Base-by-base conservation (phyloP, 2,113 vertebrate genomes). In the Poicephalus meyeri region DNA sequence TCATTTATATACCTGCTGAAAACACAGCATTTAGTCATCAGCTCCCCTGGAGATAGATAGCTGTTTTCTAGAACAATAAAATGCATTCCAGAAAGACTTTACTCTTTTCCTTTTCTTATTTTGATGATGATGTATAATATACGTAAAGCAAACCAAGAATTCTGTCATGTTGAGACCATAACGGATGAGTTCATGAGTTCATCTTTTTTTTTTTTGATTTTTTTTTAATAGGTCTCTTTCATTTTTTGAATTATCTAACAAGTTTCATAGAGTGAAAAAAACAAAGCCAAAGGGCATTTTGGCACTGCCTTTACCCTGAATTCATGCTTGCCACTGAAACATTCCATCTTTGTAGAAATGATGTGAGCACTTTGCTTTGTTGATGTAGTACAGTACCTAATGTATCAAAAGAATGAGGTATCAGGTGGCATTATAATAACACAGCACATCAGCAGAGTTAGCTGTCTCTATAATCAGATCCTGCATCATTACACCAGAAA, bases 401-500 rank as follows among this genome's bases (percentile, higher is more conserved):
- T 94, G 86, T 89, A 93, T 72, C 86, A 94, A 95, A 87, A 12
- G 12, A 94, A 96, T 65, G 76, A 94, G 85, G n/a, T 88, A 96
- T 91, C 93, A 79, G 90, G 72, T 68, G 94, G 94, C 88, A 95
- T 85, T 93, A 65, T 88, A 88, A 53, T 49, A 95, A 88, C 44
- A 76, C 55, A 80, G 85, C 60, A 49, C 50, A 91, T 95, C 93
- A 97, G 65, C 61, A 53, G 82, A 84, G 44, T 61, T 89, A 81
- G 77, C 93, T 96, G 92, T 93, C 83, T 95, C 72, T 89, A 24
- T 93, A 91, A 96, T 96, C 92, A 80, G 37, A 86, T 79, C 92
- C 89, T 96, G 93, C 95, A 95, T 89, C 96, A 93, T 63, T 96
- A 93, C 86, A 96, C 78, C 35, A 7, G 88, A 84, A 91, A 93